phyloP scores from a whole-genome alignment of 2,888 invertebrate genomes.

The Busseola fusca region DNA sequence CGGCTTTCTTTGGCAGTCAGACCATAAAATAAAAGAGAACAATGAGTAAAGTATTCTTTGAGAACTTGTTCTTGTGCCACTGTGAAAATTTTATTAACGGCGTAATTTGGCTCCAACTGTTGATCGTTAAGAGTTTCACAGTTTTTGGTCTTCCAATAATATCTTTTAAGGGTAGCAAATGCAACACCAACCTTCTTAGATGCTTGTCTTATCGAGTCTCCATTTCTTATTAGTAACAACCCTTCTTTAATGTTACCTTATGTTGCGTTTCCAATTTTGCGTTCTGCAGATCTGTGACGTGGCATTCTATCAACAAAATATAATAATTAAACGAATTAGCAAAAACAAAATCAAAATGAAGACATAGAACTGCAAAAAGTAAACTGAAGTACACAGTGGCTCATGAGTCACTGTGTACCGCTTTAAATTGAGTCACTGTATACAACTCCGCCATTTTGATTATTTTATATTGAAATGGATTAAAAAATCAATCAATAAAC shows the following conservation, averaged over 20 bases:
- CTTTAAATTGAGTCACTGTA: too few species aligned
- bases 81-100: slow-evolving; percentile 8
- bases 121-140: slow-evolving; percentile 8
- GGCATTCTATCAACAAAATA: slow-evolving; percentile 10
- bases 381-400: too few species aligned
- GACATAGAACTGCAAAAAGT: too few species aligned
- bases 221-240: slow-evolving; percentile 7
- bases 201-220: slow-evolving; percentile 13
- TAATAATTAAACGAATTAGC: too few species aligned
- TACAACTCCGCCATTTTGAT: too few species aligned
- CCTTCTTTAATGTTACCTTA: slow-evolving; percentile 15
- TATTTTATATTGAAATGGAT: too few species aligned
- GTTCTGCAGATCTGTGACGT: neutral
- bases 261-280: neutral
- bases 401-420: too few species aligned
- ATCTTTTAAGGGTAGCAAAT: slow-evolving; percentile 19
- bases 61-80: slow-evolving; percentile 9
- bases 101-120: slow-evolving; percentile 9
- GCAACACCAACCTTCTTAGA: neutral
- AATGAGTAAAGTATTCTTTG: slow-evolving; percentile 10
- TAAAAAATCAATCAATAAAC: too few species aligned
- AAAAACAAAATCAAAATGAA: neutral
- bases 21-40: slow-evolving; percentile 14
- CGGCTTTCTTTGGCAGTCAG: slow-evolving; percentile 10
- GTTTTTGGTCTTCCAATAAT: slow-evolving; percentile 9